These are phyloP conservation scores for Drosophila punjabiensis DNA, from an alignment of 1,140 invertebrate species.

Conservation along the genomic window DNA sequence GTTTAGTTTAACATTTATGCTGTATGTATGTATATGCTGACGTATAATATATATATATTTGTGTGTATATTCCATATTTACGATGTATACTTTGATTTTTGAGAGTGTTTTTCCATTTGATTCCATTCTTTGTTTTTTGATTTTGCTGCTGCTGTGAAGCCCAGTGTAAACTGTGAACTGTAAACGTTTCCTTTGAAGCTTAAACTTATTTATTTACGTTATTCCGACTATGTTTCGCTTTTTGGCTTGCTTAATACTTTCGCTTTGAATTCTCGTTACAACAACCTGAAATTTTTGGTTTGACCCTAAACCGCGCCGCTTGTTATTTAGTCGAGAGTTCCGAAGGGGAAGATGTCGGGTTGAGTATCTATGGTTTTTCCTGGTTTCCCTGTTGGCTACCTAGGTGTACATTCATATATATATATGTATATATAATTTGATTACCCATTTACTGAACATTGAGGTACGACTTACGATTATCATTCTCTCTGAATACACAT, in stretches of 20 bases:
- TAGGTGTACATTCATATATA: slow-evolving; percentile 27
- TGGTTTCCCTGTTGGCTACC: slow-evolving; percentile 18
- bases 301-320: slow-evolving; percentile 50
- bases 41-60: slow-evolving; percentile 22
- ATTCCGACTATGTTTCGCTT: slow-evolving; percentile 24
- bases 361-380: not conserved
- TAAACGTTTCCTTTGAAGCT: slow-evolving; percentile 54
- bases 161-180: slow-evolving; percentile 82
- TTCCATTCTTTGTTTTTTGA: slow-evolving; percentile 53
- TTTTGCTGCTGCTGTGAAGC: slow-evolving; percentile 85
- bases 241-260: slow-evolving; percentile 34
- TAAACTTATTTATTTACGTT: slow-evolving; percentile 36
- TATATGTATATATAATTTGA: slow-evolving; percentile 25
- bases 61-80: slow-evolving; percentile 28
- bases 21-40: slow-evolving; percentile 34
- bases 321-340: slow-evolving; percentile 38
- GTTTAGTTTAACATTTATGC: slow-evolving; percentile 36
- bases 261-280: slow-evolving; percentile 52
- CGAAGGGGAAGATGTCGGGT: not conserved
- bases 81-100: slow-evolving; percentile 61
- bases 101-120: slow-evolving; percentile 23
- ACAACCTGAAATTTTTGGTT: slow-evolving; percentile 58
- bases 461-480: slow-evolving; percentile 84
- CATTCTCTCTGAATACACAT: slow-evolving; percentile 67
- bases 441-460: slow-evolving; percentile 74